Conservation (phyloP, 2,113 vertebrate genomes). For the Nerophis ophidion region DNA sequence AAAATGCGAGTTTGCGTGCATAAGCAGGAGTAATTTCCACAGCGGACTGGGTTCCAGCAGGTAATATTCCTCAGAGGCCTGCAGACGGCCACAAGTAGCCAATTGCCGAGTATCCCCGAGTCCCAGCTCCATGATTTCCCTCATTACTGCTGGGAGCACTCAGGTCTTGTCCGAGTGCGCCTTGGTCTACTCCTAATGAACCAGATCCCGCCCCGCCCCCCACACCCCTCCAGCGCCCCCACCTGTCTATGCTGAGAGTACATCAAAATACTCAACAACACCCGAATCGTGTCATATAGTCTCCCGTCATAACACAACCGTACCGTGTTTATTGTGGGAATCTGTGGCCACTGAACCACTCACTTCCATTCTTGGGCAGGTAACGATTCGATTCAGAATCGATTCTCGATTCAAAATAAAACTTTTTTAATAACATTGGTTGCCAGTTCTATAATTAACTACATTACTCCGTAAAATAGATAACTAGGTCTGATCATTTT, state of each 20-base stretch:
- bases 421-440: too few relatives aligned
- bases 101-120: constrained; percentile 66
- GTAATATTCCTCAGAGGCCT: constrained; percentile 60
- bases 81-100: constrained; percentile 35
- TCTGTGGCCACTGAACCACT: too few relatives aligned
- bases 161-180: constrained; percentile 65
- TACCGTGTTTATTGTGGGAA: too few relatives aligned
- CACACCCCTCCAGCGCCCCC: constrained; percentile 20
- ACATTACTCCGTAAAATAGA: too few relatives aligned
- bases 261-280: constrained; percentile 17
- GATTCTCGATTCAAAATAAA: too few relatives aligned
- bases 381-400: too few relatives aligned
- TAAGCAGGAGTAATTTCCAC: constrained; percentile 59
- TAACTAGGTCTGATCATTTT: too few relatives aligned
- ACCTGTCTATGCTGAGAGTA: background rate
- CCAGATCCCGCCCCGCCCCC: too few relatives aligned
- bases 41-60: constrained; percentile 31
- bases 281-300: background rate
- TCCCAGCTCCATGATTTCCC: constrained; percentile 74
- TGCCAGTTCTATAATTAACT: too few relatives aligned
- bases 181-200: constrained; percentile 70
- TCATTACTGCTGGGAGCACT: constrained; percentile 66
- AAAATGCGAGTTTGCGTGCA: constrained; percentile 57
- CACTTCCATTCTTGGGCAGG: too few relatives aligned
- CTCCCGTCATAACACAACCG: background rate